A percentile compares a stretch with the other conserved stretches of the same genome.
Conservation (phyloP, 2,113 vertebrate species). For the Peromyscus polionotus region DNA sequence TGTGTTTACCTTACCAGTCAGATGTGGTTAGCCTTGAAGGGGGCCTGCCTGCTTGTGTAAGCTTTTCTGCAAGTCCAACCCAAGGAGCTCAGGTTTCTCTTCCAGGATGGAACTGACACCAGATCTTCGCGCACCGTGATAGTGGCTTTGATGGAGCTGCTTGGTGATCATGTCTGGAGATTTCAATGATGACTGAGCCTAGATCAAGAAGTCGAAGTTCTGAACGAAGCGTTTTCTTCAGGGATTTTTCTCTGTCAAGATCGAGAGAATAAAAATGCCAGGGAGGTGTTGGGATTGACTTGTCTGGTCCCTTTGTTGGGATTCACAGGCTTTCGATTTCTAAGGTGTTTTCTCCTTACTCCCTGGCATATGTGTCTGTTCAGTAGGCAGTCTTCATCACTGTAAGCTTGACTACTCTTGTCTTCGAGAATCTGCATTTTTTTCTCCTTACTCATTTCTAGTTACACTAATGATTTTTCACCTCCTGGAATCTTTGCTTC, state of each 20-base stretch:
- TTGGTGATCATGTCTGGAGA: conserved; percentile 23
- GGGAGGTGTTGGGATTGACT: neutral
- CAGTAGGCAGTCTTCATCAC: neutral
- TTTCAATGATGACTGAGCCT: neutral
- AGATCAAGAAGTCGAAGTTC: neutral
- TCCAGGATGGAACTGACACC: neutral
- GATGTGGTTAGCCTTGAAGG: conserved; percentile 27
- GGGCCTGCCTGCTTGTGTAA: neutral
- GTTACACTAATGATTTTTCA: neutral
- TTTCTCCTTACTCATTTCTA: neutral
- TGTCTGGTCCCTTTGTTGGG: neutral
- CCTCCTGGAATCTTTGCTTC: neutral
- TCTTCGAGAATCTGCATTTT: neutral
- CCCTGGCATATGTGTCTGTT: neutral
- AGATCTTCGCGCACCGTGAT: neutral
- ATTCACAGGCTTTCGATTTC: neutral
- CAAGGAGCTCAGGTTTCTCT: conserved; percentile 9
- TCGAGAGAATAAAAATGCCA: neutral
- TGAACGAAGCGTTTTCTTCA: neutral
- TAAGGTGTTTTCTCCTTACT: neutral
- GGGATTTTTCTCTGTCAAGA: conserved; percentile 11
- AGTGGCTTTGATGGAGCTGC: conserved; percentile 26
- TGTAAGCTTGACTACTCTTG: fast-evolving
- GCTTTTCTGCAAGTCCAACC: neutral
- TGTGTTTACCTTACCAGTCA: conserved; percentile 66